Evolutionary conservation across 2,888 invertebrate species (phyloP).

Genomic region (Gibbula magus): DNA sequence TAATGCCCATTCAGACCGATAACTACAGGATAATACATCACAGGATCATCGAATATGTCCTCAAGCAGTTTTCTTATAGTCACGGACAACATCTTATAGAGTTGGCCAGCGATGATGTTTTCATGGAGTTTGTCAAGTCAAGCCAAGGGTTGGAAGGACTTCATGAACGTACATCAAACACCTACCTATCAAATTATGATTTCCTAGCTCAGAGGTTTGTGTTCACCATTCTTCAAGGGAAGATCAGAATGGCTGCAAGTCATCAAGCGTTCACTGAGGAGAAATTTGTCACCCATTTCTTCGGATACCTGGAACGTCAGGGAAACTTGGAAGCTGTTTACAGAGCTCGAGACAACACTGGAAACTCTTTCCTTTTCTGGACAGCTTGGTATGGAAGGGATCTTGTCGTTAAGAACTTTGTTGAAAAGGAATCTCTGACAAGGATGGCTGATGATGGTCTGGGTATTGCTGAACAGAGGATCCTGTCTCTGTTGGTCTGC

Average conservation of each 20-base stretch:
- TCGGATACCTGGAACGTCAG: slow-evolving; percentile 39
- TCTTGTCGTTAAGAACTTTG: slow-evolving; percentile 1
- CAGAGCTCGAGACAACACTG: slow-evolving; percentile 30
- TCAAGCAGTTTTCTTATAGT: not conserved
- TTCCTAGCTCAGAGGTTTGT: slow-evolving; percentile 37
- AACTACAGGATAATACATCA: slow-evolving; percentile 14
- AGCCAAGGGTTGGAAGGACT: not conserved
- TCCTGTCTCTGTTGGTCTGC: slow-evolving; percentile 4
- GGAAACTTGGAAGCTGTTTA: slow-evolving; percentile 41
- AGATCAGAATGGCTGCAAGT: slow-evolving; percentile 34
- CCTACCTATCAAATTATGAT: not conserved
- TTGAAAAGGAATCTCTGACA: slow-evolving; percentile 5
- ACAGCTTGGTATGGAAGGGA: slow-evolving; percentile 34
- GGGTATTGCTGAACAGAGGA: slow-evolving; percentile 10
- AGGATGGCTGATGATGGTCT: slow-evolving; percentile 20
- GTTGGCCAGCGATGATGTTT: not conserved
- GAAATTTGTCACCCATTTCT: slow-evolving; percentile 38
- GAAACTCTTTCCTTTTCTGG: slow-evolving; percentile 34
- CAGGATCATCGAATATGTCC: slow-evolving; percentile 1
- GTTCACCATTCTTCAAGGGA: slow-evolving; percentile 41
- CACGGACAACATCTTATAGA: not conserved
- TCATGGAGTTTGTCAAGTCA: not conserved
- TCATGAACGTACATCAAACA: not conserved
- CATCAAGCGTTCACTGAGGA: slow-evolving; percentile 39
- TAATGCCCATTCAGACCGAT: slow-evolving; percentile 34